phyloP scores from a whole-genome alignment of 1,140 invertebrate species.

The Papilio glaucus region DNA sequence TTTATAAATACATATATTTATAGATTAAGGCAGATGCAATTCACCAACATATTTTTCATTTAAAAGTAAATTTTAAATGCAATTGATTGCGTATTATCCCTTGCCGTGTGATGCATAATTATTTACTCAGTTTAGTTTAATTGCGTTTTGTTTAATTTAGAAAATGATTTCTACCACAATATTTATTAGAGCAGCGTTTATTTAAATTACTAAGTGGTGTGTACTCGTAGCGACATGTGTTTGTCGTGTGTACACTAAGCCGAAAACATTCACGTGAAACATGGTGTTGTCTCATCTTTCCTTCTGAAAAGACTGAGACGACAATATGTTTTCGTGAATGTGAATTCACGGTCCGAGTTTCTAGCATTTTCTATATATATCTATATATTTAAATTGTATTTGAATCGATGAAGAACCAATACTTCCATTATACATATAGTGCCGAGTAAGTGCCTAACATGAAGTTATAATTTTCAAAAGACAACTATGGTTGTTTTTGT shows the following conservation, averaged over 20 bases:
- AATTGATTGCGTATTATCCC: conserved; percentile 38
- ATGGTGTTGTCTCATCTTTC: neutral
- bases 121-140: conserved; percentile 42
- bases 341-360: neutral
- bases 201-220: neutral
- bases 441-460: neutral
- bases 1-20: conserved; percentile 56
- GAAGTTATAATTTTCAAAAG: neutral
- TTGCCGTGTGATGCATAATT: conserved; percentile 55
- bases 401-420: neutral
- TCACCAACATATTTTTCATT: conserved; percentile 60
- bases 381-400: neutral
- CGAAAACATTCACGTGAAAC: neutral
- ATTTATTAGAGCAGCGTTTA: conserved; percentile 10
- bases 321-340: neutral
- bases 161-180: conserved; percentile 4
- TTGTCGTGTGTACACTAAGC: no score
- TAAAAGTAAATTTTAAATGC: conserved; percentile 29
- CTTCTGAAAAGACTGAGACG: neutral
- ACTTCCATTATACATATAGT: neutral
- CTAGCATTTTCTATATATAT: neutral
- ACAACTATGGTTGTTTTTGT: no score
- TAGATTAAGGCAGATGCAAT: conserved; percentile 71
- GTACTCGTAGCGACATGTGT: no score
- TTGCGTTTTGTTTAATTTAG: conserved; percentile 15